Base-by-base conservation (phyloP, 1,140 invertebrate species). In the Bilobella aurantiaca region DNA sequence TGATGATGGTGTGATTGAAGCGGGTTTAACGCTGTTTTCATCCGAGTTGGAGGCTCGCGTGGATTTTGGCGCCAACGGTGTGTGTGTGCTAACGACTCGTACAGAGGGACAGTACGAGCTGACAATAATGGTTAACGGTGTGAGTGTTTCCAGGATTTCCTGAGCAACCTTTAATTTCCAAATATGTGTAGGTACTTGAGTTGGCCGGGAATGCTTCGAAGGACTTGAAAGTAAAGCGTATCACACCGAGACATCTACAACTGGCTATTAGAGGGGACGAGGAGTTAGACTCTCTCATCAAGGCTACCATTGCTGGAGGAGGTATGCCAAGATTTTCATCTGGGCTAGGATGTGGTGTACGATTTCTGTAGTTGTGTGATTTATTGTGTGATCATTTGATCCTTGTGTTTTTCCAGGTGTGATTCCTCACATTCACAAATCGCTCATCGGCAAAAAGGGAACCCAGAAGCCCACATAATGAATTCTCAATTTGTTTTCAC, bases 211-310 rank as follows among this genome's bases (percentile, higher is more conserved):
- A 99, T 79, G 96, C 96, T 58, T 96, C 93, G 70, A 99, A 99
- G 78, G 96, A 99, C 87, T 85, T 99, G 74, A 98, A 99, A 83
- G 96, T 98, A 66, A 99, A 99, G 82, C 90, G 96, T 86, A 99
- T 99, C 74, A 99, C 96, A 46, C 96, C 96, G 37, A 87, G 96
- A 78, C 96, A 99, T 84, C 87, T 99, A 76, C 96, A 99, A 79
- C 81, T 99, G 62, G 96, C 96, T 71, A 99, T 99, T 79, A 85
- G 96, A 81, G 96, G 96, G 79, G 96, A 99, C 75, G 96, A 99
- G 83, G 96, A 99, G 82, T 83, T 99, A 78, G 96, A 99, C 83
- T 96, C 93, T 76, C 83, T 99, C 64, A 99, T 99, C 77, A 99
- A 99, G 81, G 96, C 96, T 65, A 99, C 96, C 65, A 99, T 99